Evolutionary conservation across 2,113 vertebrate genomes (phyloP).

Genomic region (Procavia capensis): DNA sequence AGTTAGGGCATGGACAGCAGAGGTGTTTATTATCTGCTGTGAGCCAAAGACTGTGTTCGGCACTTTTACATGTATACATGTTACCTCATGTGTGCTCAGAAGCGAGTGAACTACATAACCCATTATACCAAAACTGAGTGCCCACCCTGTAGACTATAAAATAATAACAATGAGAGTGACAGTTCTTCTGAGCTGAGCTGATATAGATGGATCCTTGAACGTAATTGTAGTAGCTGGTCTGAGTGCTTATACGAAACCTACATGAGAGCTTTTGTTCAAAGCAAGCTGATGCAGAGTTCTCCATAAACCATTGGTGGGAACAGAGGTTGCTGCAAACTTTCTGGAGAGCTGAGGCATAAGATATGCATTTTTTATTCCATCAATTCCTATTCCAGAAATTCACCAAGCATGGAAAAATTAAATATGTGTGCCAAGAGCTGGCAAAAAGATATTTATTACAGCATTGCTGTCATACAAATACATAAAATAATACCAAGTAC

Average conservation of each 20-base stretch:
- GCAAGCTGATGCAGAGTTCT: not conserved
- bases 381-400: slow-evolving; percentile 41
- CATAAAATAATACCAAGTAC: slow-evolving; percentile 20
- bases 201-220: not conserved
- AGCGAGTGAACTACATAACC: not conserved
- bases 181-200: not conserved
- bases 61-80: rapidly evolving
- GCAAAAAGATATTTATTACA: slow-evolving; percentile 25
- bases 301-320: rapidly evolving
- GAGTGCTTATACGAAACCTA: not conserved
- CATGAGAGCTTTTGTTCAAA: not conserved
- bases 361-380: slow-evolving; percentile 39
- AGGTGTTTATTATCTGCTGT: not conserved
- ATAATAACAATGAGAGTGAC: not conserved
- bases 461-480: slow-evolving; percentile 40
- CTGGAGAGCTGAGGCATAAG: not conserved
- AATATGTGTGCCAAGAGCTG: slow-evolving; percentile 26
- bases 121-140: not conserved
- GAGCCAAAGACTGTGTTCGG: not conserved
- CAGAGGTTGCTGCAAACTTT: not conserved
- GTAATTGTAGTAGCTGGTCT: not conserved
- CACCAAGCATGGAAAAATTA: slow-evolving; percentile 59
- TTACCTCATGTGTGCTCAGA: not conserved
- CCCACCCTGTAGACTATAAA: not conserved
- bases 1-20: not conserved